Conservation (phyloP, 2,113 vertebrate genomes). For the Morone saxatilis region DNA sequence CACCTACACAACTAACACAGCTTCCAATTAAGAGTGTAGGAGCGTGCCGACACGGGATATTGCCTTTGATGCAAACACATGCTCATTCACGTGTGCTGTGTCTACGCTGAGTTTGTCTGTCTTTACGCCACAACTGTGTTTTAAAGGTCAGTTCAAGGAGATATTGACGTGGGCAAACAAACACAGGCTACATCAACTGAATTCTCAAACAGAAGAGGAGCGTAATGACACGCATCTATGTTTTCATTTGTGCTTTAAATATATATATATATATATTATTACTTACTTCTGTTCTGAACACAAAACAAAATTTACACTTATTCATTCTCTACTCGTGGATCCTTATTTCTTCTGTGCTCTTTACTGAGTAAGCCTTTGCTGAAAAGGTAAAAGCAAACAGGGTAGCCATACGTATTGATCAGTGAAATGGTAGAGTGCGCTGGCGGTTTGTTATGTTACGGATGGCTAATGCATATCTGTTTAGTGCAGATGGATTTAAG, state of each 20-base stretch:
- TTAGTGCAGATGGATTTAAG: conserved; percentile 62
- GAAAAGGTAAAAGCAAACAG: conserved; percentile 6
- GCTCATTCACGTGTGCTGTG: conserved; percentile 28
- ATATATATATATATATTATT: too few species aligned
- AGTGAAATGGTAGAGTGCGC: conserved; percentile 41
- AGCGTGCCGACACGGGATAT: conserved; percentile 26
- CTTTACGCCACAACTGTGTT: conserved; percentile 20
- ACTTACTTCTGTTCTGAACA: neutral
- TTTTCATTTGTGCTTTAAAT: neutral
- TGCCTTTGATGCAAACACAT: conserved; percentile 68
- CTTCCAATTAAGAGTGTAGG: conserved; percentile 74
- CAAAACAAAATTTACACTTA: neutral
- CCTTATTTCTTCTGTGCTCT: neutral
- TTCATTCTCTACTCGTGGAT: conserved; percentile 12
- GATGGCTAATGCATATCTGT: conserved; percentile 71
- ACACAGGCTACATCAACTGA: conserved; percentile 1
- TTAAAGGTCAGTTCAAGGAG: conserved; percentile 45
- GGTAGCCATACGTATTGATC: conserved; percentile 65
- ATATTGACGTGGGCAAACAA: conserved; percentile 52
- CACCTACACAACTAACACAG: conserved; percentile 54
- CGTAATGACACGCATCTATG: neutral
- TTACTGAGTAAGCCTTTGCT: conserved; percentile 21
- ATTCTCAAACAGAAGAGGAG: conserved; percentile 20
- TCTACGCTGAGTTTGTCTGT: neutral
- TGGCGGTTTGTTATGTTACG: conserved; percentile 40